Evolutionary conservation across 1,140 invertebrate species (phyloP).

Genomic region (Drosophila tsacasi): DNA sequence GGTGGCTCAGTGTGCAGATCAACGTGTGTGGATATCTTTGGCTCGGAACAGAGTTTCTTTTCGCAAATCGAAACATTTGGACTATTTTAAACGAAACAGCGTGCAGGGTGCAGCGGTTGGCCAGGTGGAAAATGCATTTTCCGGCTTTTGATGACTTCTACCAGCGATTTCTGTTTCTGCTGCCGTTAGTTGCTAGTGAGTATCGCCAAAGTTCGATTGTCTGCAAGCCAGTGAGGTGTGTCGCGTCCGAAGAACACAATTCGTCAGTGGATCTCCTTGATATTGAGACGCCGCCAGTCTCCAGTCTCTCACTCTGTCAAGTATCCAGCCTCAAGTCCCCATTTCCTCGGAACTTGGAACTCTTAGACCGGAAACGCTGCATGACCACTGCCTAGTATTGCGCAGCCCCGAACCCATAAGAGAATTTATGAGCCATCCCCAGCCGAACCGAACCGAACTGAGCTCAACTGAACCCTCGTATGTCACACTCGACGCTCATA

Average conservation of each 20-base stretch:
- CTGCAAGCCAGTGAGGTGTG: constrained; percentile 66
- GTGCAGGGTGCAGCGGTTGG: constrained; percentile 6
- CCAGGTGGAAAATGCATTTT: constrained; percentile 70
- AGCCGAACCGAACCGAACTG: constrained; percentile 17
- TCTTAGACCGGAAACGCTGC: constrained; percentile 27
- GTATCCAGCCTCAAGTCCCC: constrained; percentile 4
- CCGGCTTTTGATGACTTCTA: constrained; percentile 69
- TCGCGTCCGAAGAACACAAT: constrained; percentile 40
- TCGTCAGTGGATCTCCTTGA: constrained; percentile 23
- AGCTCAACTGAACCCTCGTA: constrained; percentile 18
- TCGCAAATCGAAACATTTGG: constrained; percentile 3
- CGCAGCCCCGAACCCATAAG: constrained; percentile 11
- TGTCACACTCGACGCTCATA: constrained; percentile 60
- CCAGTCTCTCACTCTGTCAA: neutral
- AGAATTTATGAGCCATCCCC: constrained; percentile 70
- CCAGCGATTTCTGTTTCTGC: constrained; percentile 66
- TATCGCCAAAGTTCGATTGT: constrained; percentile 43
- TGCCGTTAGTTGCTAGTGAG: constrained; percentile 72
- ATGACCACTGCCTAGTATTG: constrained; percentile 29
- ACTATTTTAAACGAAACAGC: constrained; percentile 4
- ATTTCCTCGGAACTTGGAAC: constrained; percentile 9
- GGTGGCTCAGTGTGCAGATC: constrained; percentile 61
- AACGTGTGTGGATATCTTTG: constrained; percentile 59
- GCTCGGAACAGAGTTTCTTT: constrained; percentile 11
- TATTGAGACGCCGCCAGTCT: constrained; percentile 27